Percentiles rank a stretch among this genome's conserved stretches.
phyloP scores from a whole-genome alignment of 2,888 invertebrate species.

The Phrixothrix hirtus region DNA sequence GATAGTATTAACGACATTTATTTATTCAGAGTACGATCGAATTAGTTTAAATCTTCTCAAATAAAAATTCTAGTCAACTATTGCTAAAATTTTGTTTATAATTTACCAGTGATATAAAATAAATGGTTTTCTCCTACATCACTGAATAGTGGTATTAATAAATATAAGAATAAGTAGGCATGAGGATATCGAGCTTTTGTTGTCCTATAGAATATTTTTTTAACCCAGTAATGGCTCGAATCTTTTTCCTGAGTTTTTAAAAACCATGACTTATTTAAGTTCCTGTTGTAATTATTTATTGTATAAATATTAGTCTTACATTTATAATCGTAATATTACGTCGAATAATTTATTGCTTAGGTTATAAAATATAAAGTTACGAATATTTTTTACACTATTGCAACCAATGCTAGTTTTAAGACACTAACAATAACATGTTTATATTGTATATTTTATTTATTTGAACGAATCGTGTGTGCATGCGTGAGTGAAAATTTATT shows the following conservation, averaged over 20 bases:
- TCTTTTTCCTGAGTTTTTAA: slow-evolving; percentile 1
- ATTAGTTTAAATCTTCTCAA: background rate
- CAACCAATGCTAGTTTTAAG: slow-evolving; percentile 26
- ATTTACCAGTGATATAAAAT: background rate
- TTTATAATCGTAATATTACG: slow-evolving; percentile 12
- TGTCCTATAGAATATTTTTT: slow-evolving; percentile 1
- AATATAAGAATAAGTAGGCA: slow-evolving; percentile 2
- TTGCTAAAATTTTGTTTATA: background rate
- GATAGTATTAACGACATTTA: background rate
- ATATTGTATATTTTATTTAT: slow-evolving; percentile 27
- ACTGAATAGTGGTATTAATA: slow-evolving; percentile 17
- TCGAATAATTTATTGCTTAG: slow-evolving; percentile 15
- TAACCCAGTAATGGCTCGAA: slow-evolving; percentile 11
- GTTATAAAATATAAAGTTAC: slow-evolving; percentile 11
- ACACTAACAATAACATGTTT: slow-evolving; percentile 15
- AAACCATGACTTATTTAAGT: slow-evolving; percentile 28
- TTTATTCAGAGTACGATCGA: background rate
- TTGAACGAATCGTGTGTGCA: slow-evolving; percentile 19
- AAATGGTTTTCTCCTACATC: background rate
- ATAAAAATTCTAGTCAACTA: background rate
- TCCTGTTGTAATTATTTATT: slow-evolving; percentile 27
- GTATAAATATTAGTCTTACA: slow-evolving; percentile 5
- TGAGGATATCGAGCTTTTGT: slow-evolving; percentile 7
- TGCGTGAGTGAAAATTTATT: slow-evolving; percentile 28
- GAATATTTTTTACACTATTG: slow-evolving; percentile 25